phyloP scores from a whole-genome alignment of 2,113 vertebrate genomes.

The Ascaphus truei region DNA sequence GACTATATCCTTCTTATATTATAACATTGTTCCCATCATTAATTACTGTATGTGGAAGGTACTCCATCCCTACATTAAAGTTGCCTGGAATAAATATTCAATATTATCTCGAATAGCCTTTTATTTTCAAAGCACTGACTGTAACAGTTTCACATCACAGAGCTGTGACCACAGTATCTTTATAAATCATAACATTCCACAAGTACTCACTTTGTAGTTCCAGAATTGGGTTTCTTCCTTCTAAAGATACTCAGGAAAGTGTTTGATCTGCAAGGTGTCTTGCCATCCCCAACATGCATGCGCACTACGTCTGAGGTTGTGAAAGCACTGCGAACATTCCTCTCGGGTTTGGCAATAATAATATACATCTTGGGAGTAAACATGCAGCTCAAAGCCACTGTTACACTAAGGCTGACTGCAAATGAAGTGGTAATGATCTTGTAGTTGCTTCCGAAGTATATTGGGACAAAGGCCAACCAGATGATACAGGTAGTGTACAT shows the following conservation, averaged over 20 bases:
- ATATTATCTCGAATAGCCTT: too few species aligned
- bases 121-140: too few species aligned
- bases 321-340: slow-evolving; percentile 97
- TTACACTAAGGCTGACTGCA: slow-evolving; percentile 95
- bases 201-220: slow-evolving; percentile 86
- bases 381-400: slow-evolving; percentile 96
- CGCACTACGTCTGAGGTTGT: slow-evolving; percentile 96
- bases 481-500: slow-evolving; percentile 99
- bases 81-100: too few species aligned
- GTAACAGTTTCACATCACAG: too few species aligned
- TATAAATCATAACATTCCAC: too few species aligned
- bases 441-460: slow-evolving; percentile 98
- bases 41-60: too few species aligned
- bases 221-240: slow-evolving; percentile 84
- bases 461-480: slow-evolving; percentile 97
- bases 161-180: too few species aligned
- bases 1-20: too few species aligned
- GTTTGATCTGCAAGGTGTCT: slow-evolving; percentile 86
- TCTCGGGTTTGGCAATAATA: slow-evolving; percentile 95
- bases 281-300: slow-evolving; percentile 97
- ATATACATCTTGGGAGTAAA: slow-evolving; percentile 99
- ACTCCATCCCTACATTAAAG: too few species aligned
- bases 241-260: slow-evolving; percentile 95
- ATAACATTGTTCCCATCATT: too few species aligned
- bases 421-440: slow-evolving; percentile 99